These are phyloP conservation scores for Bovichtus variegatus DNA, from an alignment of 2,797 vertebrate species.

Conservation along the genomic window DNA sequence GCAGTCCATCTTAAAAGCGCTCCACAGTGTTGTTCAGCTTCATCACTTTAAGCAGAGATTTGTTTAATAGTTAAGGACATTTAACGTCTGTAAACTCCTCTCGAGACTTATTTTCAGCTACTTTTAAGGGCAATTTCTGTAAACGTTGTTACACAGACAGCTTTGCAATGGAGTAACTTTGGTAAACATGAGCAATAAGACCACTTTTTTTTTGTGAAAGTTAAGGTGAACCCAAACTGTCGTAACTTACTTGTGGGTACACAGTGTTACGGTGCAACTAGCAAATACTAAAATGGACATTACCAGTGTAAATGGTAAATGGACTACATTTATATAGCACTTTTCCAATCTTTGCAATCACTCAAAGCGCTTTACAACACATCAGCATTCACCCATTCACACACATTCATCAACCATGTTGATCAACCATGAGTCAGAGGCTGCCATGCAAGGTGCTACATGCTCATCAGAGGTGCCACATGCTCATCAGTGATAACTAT, in stretches of 20 bases:
- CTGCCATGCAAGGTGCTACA: too few relatives aligned
- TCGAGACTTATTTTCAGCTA: slow-evolving; percentile 8
- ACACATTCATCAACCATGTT: too few relatives aligned
- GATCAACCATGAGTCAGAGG: too few relatives aligned
- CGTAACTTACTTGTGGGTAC: neutral
- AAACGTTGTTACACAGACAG: neutral
- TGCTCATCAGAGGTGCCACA: too few relatives aligned
- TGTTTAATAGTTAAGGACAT: slow-evolving; percentile 22
- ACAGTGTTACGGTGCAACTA: neutral
- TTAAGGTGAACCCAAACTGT: neutral
- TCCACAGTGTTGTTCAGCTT: slow-evolving; percentile 21
- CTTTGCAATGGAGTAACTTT: neutral
- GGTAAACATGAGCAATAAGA: neutral
- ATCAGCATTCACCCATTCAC: too few relatives aligned
- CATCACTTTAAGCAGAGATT: slow-evolving; percentile 25
- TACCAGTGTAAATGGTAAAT: too few relatives aligned
- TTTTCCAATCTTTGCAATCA: too few relatives aligned
- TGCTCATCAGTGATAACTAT: too few relatives aligned
- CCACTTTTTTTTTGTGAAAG: neutral
- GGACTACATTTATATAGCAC: too few relatives aligned
- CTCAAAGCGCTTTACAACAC: too few relatives aligned
- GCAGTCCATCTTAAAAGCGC: slow-evolving; percentile 3
- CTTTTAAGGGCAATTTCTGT: neutral
- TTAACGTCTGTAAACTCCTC: neutral
- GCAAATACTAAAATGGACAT: neutral